Conservation (phyloP, 2,888 invertebrate genomes). For the Allacma fusca region DNA sequence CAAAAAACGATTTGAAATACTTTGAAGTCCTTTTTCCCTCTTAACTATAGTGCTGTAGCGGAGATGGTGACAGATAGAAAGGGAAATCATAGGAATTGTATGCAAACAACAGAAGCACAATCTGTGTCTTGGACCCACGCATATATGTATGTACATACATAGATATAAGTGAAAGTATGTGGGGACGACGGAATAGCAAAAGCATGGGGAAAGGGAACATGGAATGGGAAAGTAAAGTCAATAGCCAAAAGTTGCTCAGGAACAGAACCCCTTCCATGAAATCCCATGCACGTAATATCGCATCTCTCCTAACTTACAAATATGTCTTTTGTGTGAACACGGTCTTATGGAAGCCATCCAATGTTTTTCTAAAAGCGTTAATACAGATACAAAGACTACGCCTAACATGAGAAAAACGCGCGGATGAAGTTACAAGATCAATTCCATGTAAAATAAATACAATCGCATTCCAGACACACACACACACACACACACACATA, state of each 20-base stretch:
- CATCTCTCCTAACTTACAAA: neutral
- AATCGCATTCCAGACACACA: neutral
- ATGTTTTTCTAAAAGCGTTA: neutral
- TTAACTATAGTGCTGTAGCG: too few species aligned
- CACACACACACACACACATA: too few species aligned
- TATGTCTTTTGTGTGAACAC: neutral
- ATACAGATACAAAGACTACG: neutral
- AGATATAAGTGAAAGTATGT: too few species aligned
- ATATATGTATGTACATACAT: too few species aligned
- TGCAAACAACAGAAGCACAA: too few species aligned
- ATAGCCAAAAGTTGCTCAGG: neutral
- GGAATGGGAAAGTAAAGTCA: neutral
- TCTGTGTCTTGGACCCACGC: too few species aligned
- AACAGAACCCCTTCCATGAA: neutral
- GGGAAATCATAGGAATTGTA: too few species aligned
- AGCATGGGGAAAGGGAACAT: neutral
- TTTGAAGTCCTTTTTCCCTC: too few species aligned
- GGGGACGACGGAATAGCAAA: neutral
- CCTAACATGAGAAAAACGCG: neutral
- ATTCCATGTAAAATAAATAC: neutral
- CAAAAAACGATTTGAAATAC: too few species aligned
- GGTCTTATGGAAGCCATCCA: slow-evolving; percentile 17
- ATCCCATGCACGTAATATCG: neutral
- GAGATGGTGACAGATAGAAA: too few species aligned
- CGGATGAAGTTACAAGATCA: neutral